Base-by-base conservation (phyloP, 1,140 invertebrate genomes). In the Bombus sibiricus region DNA sequence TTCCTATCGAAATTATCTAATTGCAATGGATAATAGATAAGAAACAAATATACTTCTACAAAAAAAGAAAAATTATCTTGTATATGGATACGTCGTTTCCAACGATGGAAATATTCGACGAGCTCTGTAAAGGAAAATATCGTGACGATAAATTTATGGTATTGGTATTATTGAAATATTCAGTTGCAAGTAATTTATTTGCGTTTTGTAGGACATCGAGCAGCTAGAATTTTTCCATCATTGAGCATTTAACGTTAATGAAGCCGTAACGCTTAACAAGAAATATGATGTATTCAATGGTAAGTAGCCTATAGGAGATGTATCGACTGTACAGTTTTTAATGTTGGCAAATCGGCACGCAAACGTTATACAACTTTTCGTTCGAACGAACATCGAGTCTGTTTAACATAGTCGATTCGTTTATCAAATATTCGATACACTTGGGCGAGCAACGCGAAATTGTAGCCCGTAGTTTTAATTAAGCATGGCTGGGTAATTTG, bases 371-470 rank as follows among this genome's bases (percentile, higher is more conserved):
- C 59, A 12, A 47, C 64, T 83, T 83, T 66, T 83, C 81, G 59
- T 66, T 3, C 59, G 59, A 77, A n/a, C 62, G 43, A 57, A 22
- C 34, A 74, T 37, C 39, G 32, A 25, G 32, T 77, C 43, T 25
- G 18, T 64, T 69, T 37, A 53, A 68, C n/a, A n/a, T 74, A 68
- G 59, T 28, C 74, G 47, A 3, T 34, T 28, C 3, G 28, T 47
- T 83, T 69, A 43, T 71, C 74, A 59, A 78, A 57, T 78, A 78
- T 83, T 77, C 82, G 9, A 34, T 43, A 34, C 28, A 76, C 43
- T 57, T 78, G 28, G 4, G 34, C 68, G 37, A 83, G n/a, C 37
- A 18, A 8, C 5, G 62, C 34, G 47, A 77, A 39, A 83, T 78
- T 47, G 43, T 34, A 28, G 4, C 47, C 2, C 22, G 43, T 69